These are phyloP conservation scores for Bombus sibiricus DNA, from an alignment of 1,140 invertebrate genomes.

Conservation along the genomic window DNA sequence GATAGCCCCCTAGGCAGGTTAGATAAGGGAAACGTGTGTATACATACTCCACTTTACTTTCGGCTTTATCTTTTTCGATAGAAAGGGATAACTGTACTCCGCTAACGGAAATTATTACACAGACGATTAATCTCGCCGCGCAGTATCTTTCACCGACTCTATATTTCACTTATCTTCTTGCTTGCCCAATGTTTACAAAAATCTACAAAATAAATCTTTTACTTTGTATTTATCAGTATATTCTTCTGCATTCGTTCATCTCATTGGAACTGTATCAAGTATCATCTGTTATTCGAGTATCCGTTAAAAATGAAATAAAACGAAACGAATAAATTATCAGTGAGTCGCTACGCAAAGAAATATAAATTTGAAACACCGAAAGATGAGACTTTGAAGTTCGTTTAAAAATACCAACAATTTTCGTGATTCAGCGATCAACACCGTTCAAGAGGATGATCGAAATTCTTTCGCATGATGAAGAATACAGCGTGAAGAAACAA, in stretches of 20 bases:
- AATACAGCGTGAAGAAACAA: neutral
- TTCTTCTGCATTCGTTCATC: neutral
- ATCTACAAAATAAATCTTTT: neutral
- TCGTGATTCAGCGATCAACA: neutral
- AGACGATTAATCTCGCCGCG: constrained; percentile 20
- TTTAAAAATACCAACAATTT: neutral
- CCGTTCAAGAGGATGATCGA: neutral
- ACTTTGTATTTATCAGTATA: neutral
- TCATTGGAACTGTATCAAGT: no score
- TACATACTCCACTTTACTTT: constrained; percentile 40
- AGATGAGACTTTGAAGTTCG: neutral
- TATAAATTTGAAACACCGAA: neutral
- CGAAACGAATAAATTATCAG: neutral
- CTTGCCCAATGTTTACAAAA: neutral
- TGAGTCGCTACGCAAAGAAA: no score
- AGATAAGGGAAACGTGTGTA: constrained; percentile 43
- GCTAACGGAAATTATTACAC: constrained; percentile 1
- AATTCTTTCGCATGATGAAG: neutral
- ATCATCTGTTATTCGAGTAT: no score
- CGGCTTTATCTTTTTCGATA: constrained; percentile 38
- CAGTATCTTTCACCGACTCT: neutral
- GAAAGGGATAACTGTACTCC: constrained; percentile 1
- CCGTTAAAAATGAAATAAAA: no score
- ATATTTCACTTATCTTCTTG: neutral
- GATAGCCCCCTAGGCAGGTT: constrained; percentile 3